Base-by-base conservation (phyloP, 2,888 invertebrate genomes). In the Pristionchus japonicus region DNA sequence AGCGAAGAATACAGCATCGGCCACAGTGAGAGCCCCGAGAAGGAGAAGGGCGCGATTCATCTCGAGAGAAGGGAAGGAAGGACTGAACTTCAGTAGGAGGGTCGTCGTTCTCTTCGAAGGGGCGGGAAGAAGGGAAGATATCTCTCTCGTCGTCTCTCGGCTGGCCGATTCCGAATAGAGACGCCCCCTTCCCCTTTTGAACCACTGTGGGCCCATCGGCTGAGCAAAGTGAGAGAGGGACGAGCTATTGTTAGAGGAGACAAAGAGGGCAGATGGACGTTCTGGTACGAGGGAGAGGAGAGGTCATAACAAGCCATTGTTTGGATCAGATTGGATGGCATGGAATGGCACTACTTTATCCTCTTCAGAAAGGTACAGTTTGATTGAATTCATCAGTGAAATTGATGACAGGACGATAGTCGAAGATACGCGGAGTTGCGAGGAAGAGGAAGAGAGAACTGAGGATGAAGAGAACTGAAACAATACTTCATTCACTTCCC, bases 361-460 rank as follows among this genome's bases (percentile, higher is more conserved):
- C 11, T 67, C 37, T 15, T 31, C 34, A 34, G 70, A 70, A 70
- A 0, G 70, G 70, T 1, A 70, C 37, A 70, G 70, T 70, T 37
- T 70, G 70, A 34, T 70, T 83, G 52, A 83, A 34, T 52, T 83
- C 82, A 23, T 83, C 82, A 31, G 82, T 83, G 52, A 83, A 37
- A 52, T 49, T 52, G 52, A 34, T 13, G 9, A 83, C 17, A 34
- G 85, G 85, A 17, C 61, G 57, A 85, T 85, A 85, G 43, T 85
- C 85, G 85, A 85, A 85, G 20, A 85, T 85, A 1, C 85, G 57
- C 23, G 85, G 85, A 61, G 85, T 85, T 15, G 85, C 61, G 40
- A 64, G 47, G 61, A 85, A 64, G 43, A 85, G 64, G 31, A 85
- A 85, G 40, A 85, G 40, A 27, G 31, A 52, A 37, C 57, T 64